A percentile compares a stretch with the other conserved stretches of the same genome.
Evolutionary conservation across 1,140 invertebrate genomes (phyloP).

Genomic region (Pogonomyrmex californicus): DNA sequence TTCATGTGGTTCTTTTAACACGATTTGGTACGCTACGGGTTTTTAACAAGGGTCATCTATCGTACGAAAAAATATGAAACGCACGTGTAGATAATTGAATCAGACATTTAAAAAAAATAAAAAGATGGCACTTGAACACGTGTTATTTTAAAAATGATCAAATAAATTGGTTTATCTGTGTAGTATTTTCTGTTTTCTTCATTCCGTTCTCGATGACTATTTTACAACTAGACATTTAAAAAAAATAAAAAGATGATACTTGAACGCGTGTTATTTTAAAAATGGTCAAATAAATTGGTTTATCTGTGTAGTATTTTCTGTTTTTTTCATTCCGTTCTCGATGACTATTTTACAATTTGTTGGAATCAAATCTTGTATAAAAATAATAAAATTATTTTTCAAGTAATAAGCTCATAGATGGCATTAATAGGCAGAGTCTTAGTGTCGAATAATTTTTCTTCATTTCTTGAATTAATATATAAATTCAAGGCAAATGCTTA

Average conservation of each 20-base stretch:
- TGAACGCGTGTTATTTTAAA: not conserved
- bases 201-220: too few species aligned
- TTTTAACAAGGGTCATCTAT: conserved; percentile 10
- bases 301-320: not conserved
- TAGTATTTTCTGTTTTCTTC: too few species aligned
- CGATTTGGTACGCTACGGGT: not conserved
- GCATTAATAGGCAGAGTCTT: too few species aligned
- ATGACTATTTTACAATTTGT: too few species aligned
- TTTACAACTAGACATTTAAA: conserved; percentile 13
- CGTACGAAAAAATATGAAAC: conserved; percentile 25
- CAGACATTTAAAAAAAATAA: conserved; percentile 11
- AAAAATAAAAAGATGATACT: not conserved
- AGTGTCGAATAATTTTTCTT: too few species aligned
- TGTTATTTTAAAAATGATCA: not conserved
- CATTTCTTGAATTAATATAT: too few species aligned
- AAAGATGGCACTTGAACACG: not conserved
- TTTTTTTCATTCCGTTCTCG: too few species aligned
- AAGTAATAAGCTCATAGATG: too few species aligned
- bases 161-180: conserved; percentile 15
- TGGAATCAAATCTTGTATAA: too few species aligned
- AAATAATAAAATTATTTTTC: too few species aligned
- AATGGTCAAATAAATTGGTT: not conserved
- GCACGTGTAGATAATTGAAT: conserved; percentile 18
- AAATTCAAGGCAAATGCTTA: too few species aligned
- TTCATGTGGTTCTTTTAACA: conserved; percentile 13